These are phyloP conservation scores for Drosophila nr. perissopoda DNA, from an alignment of 2,888 invertebrate species.

Conservation along the genomic window DNA sequence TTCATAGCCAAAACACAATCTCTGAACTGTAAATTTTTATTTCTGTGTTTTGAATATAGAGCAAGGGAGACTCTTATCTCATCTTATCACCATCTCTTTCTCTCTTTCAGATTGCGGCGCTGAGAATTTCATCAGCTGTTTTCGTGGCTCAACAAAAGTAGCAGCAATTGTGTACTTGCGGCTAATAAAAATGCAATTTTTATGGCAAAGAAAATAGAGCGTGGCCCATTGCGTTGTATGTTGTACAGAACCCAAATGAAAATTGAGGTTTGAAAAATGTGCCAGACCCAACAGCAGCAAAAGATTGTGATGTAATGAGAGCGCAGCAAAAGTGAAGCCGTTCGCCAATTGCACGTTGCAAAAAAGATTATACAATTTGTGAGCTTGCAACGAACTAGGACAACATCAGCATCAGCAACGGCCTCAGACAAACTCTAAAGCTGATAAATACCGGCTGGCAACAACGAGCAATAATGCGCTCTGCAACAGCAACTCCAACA, in stretches of 20 bases:
- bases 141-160: constrained; percentile 7
- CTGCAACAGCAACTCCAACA: constrained; percentile 31
- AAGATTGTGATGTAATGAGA: constrained; percentile 70
- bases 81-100: constrained; percentile 38
- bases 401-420: constrained; percentile 49
- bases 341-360: constrained; percentile 58
- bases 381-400: constrained; percentile 73
- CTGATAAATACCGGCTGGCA: constrained; percentile 68
- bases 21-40: constrained; percentile 22
- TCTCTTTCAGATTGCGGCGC: constrained; percentile 42
- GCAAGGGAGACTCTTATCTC: constrained; percentile 66
- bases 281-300: constrained; percentile 31
- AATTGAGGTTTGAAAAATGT: constrained; percentile 63
- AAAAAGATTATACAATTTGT: constrained; percentile 75
- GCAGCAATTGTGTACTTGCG: constrained; percentile 41
- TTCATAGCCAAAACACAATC: constrained; percentile 71
- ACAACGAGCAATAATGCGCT: constrained; percentile 47
- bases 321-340: constrained; percentile 74
- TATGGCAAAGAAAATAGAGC: constrained; percentile 75
- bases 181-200: constrained; percentile 75
- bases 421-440: constrained; percentile 44
- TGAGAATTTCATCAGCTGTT: constrained; percentile 75
- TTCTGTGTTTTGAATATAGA: constrained; percentile 38
- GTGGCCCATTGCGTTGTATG: constrained; percentile 52
- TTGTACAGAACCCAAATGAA: constrained; percentile 65